Base-by-base conservation (phyloP, 2,888 invertebrate genomes). In the Parthenolecanium corni region DNA sequence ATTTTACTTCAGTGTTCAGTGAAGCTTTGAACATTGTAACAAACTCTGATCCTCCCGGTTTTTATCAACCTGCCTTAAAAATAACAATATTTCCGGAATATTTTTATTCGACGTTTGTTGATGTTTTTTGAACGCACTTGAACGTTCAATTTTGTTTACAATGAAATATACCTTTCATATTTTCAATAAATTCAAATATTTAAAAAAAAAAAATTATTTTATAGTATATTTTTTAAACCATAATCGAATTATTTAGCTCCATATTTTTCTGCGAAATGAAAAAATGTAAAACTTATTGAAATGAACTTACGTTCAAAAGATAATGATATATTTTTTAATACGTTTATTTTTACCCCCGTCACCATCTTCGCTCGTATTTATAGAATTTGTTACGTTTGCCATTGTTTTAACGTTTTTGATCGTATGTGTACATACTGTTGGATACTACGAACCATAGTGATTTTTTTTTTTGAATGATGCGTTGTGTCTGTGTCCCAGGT, bases 401-500 rank as follows among this genome's bases (percentile, higher is more conserved):
- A 40, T 54, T 42, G 42, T 54, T 42, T 14, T 23, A 25, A n/a
- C n/a, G n/a, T n/a, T n/a, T n/a, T n/a, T n/a, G n/a, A 16, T n/a
- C 21, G 20, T 56, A 42, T 56, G 42, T 24, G 40, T 54, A 42
- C 5, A 23, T 23, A 24, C 25, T 5, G 56, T 46, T 56, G 24
- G 31, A 42, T 42, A 23, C 31, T 54, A 38, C 1, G 14, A 42
- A 42, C 36, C 54, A 54, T 56, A 42, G 40, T 44, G 24, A 38
- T 54, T 23, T 20, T 40, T 44, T 44, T 2, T 56, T 56, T 11
- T 56, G 25, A 56, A 44, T 56, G 20, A 38, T 42, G 16, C 42
- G n/a, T 44, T 46, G 56, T 56, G 44, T 49, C 54, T 54, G 56
- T 56, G 44, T 56, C 56, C 56, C 18, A 46, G 56, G 44, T 56